phyloP scores from a whole-genome alignment of 1,140 invertebrate species.

The Danaus plexippus region DNA sequence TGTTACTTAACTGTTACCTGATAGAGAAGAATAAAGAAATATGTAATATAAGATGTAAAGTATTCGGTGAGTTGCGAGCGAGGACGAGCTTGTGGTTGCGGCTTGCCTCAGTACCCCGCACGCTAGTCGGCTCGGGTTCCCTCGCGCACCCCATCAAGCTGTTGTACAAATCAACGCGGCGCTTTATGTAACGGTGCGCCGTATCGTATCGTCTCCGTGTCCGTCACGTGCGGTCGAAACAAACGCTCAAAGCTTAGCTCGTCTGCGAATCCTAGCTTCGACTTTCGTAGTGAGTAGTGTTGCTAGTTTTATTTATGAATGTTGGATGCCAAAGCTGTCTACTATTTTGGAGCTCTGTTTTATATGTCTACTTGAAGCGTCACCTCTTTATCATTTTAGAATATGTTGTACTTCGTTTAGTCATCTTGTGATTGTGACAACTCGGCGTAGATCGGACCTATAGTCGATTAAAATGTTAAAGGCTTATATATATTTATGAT shows the following conservation, averaged over 20 bases:
- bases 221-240: too few relatives aligned
- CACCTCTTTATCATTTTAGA: slow-evolving; percentile 20
- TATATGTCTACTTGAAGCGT: slow-evolving; percentile 20
- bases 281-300: slow-evolving; percentile 2
- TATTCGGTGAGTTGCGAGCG: slow-evolving; percentile 19
- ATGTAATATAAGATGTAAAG: slow-evolving; percentile 37
- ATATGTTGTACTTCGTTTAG: slow-evolving; percentile 14
- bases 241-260: too few relatives aligned
- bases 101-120: too few relatives aligned
- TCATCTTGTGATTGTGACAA: slow-evolving; percentile 6
- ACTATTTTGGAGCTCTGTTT: slow-evolving; percentile 23
- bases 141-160: too few relatives aligned
- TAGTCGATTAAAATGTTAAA: too few relatives aligned
- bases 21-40: slow-evolving; percentile 31
- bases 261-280: too few relatives aligned
- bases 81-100: too few relatives aligned
- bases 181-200: too few relatives aligned
- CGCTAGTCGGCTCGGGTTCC: too few relatives aligned
- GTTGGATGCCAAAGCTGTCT: slow-evolving; percentile 29
- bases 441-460: not conserved
- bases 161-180: too few relatives aligned
- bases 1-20: slow-evolving; percentile 35
- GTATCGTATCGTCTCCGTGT: too few relatives aligned
- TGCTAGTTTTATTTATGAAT: slow-evolving; percentile 15
- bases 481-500: too few relatives aligned